Percentiles rank a stretch among this genome's conserved stretches.
phyloP scores from a whole-genome alignment of 2,888 invertebrate species.

The Lithophane semibrunnea region DNA sequence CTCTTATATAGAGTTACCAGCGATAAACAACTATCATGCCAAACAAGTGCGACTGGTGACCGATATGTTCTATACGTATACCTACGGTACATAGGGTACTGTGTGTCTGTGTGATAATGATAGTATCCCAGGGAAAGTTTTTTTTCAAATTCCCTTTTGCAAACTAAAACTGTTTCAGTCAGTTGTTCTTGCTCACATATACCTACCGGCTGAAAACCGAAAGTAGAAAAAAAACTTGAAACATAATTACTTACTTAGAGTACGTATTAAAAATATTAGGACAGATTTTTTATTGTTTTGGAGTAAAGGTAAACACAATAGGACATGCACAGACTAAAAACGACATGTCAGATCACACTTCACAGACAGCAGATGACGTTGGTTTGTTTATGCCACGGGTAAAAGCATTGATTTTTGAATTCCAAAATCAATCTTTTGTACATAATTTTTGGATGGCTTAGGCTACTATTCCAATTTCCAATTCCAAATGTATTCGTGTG shows the following conservation, averaged over 20 bases:
- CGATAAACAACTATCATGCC: slow-evolving; percentile 82
- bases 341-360: neutral
- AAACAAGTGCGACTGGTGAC: slow-evolving; percentile 74
- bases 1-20: slow-evolving; percentile 81
- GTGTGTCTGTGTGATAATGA: neutral
- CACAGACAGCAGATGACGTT: neutral
- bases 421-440: neutral
- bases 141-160: slow-evolving; percentile 6
- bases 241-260: neutral
- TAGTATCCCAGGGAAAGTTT: neutral
- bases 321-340: too few species aligned
- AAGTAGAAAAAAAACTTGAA: neutral
- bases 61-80: slow-evolving; percentile 41
- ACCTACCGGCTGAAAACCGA: neutral
- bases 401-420: neutral
- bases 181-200: neutral
- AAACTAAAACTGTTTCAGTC: neutral
- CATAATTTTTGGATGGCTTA: neutral
- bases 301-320: too few species aligned
- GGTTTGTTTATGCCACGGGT: too few species aligned
- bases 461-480: neutral
- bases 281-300: neutral
- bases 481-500: too few species aligned
- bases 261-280: too few species aligned
- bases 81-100: neutral